Base-by-base conservation (phyloP, 2,797 vertebrate species). In the Macrochelys suwanniensis region DNA sequence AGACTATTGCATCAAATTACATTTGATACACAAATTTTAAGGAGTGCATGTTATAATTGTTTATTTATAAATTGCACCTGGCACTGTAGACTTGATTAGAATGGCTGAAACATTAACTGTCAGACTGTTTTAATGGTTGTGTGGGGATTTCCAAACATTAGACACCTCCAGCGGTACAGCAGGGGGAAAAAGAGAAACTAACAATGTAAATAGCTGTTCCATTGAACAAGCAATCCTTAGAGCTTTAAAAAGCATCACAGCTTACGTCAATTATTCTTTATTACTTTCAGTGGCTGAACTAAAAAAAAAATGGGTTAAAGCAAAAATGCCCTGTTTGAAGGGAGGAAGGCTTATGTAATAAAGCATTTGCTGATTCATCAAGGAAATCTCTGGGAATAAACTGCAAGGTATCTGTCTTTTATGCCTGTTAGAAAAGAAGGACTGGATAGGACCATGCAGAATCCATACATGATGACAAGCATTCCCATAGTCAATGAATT, bases 41-140 rank as follows among this genome's bases (percentile, higher is more conserved):
- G 42, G 81, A 89, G 80, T 83, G 89, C 42, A 91, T 88, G 91
- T 65, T 85, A 49, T 59, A 71, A n/a, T 28, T 33, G 89, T 84
- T 93, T 95, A 93, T 91, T 88, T 88, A 91, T 91, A 94, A 91
- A 84, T 82, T 91, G 91, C 91, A 94, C 90, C 92, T 93, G 92
- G 89, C 82, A 65, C 71, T 26, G 37, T 25, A 25, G 49, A 57
- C 87, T 93, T 84, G 76, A 93, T 96, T 96, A 88, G 87, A 61
- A 77, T 26, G 77, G 93, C 79, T 96, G 89, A 93, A 88, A 88
- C 85, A 91, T 71, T 86, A 92, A 51, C 84, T 61, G 49, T 83
- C 65, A 26, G 49, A 17, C 33, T 51, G 47, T 84, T 71, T 68
- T 51, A 84, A 47, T 65, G 59, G 89, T 89, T 1, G 1, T 91